Evolutionary conservation across 2,797 vertebrate genomes (phyloP).

Genomic region (Cynopterus sphinx): DNA sequence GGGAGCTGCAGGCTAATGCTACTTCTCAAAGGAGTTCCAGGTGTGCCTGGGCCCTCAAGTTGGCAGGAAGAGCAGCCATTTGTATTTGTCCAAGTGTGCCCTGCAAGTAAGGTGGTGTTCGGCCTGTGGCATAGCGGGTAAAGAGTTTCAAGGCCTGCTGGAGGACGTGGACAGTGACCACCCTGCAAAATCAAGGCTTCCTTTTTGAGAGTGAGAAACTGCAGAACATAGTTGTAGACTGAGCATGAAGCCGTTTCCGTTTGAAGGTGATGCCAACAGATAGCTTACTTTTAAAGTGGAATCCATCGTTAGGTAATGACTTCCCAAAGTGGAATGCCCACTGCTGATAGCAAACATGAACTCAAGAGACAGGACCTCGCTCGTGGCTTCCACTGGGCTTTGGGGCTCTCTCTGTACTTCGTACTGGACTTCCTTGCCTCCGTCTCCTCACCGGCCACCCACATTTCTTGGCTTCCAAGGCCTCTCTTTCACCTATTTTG

Average conservation of each 20-base stretch:
- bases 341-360: neutral
- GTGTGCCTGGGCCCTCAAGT: neutral
- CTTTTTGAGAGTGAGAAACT: neutral
- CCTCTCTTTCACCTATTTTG: neutral
- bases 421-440: neutral
- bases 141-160: neutral
- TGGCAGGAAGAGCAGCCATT: neutral
- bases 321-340: neutral
- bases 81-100: neutral
- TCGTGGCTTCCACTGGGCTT: neutral
- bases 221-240: neutral
- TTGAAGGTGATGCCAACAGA: neutral
- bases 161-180: neutral
- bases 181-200: neutral
- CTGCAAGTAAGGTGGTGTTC: neutral
- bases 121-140: neutral
- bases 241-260: neutral
- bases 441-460: neutral
- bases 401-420: neutral
- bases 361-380: neutral
- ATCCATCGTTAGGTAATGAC: neutral
- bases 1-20: neutral
- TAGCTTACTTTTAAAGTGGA: neutral
- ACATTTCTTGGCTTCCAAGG: neutral
- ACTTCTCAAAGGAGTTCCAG: neutral